Conservation (phyloP, 2,797 vertebrate species). For the Mus minutoides region DNA sequence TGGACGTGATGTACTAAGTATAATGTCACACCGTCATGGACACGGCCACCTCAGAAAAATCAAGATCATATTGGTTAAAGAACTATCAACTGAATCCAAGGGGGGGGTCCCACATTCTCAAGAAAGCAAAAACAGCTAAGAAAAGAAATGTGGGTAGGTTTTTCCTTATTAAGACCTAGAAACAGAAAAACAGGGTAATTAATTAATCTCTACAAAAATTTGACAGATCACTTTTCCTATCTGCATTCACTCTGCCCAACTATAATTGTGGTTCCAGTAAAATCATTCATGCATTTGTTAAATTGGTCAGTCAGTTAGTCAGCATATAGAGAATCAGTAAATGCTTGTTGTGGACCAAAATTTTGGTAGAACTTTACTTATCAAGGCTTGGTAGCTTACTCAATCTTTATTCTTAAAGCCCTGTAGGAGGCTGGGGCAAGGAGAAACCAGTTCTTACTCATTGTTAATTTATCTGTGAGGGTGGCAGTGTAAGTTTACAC, state of each 20-base stretch:
- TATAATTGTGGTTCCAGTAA: not conserved
- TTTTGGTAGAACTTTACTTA: not conserved
- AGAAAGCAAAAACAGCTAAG: not conserved
- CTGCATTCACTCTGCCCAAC: not conserved
- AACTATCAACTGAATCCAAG: not conserved
- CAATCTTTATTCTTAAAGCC: not conserved
- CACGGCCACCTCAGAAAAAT: not conserved
- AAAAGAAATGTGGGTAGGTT: not conserved
- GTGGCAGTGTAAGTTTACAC: not conserved
- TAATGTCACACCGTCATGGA: not conserved
- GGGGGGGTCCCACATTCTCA: not conserved
- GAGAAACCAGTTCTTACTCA: not conserved
- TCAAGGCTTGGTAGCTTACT: not conserved
- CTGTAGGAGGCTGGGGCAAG: accelerated
- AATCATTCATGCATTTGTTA: not conserved
- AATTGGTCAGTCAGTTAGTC: not conserved
- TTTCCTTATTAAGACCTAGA: not conserved
- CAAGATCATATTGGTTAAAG: not conserved
- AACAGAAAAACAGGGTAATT: not conserved
- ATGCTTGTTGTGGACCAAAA: not conserved
- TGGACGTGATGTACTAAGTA: not conserved
- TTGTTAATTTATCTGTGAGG: not conserved
- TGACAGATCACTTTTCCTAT: not conserved
- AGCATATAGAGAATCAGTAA: not conserved
- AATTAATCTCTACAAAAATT: not conserved